Evolutionary conservation across 2,797 vertebrate genomes (phyloP).

Genomic region (Phrynocephalus forsythii): DNA sequence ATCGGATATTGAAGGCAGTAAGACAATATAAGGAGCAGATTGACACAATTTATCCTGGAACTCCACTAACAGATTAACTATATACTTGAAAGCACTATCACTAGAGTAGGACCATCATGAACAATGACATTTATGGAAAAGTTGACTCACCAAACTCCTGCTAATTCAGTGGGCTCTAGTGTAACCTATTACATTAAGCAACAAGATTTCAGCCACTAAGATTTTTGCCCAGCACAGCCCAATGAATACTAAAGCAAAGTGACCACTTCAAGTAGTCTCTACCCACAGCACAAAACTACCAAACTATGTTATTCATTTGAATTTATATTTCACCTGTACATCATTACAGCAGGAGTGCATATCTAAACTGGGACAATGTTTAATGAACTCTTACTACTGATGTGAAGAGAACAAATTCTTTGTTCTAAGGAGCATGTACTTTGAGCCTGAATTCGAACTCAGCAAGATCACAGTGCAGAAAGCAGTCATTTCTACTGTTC

Average conservation of each 20-base stretch:
- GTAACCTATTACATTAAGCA: too few relatives aligned
- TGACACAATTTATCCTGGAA: too few relatives aligned
- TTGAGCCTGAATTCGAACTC: slow-evolving; percentile 1
- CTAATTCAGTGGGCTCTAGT: too few relatives aligned
- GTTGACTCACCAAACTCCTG: too few relatives aligned
- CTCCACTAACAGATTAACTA: too few relatives aligned
- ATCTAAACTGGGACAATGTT: slow-evolving; percentile 22
- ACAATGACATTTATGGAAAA: too few relatives aligned
- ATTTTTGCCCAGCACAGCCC: neutral
- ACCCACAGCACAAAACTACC: neutral
- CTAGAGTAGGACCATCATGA: neutral
- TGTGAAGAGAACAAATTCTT: neutral
- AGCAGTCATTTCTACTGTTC: slow-evolving; percentile 35
- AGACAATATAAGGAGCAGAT: too few relatives aligned
- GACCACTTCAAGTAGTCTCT: neutral
- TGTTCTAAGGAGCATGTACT: neutral
- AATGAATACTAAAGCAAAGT: too few relatives aligned
- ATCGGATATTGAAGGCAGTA: too few relatives aligned
- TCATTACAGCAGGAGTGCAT: neutral
- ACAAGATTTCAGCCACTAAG: neutral
- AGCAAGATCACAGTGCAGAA: slow-evolving; percentile 37
- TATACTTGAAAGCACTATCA: neutral
- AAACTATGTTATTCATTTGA: neutral
- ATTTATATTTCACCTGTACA: slow-evolving; percentile 6
- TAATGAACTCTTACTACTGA: slow-evolving; percentile 12